Base-by-base conservation (phyloP, 2,888 invertebrate species). In the Onchidella celtica region DNA sequence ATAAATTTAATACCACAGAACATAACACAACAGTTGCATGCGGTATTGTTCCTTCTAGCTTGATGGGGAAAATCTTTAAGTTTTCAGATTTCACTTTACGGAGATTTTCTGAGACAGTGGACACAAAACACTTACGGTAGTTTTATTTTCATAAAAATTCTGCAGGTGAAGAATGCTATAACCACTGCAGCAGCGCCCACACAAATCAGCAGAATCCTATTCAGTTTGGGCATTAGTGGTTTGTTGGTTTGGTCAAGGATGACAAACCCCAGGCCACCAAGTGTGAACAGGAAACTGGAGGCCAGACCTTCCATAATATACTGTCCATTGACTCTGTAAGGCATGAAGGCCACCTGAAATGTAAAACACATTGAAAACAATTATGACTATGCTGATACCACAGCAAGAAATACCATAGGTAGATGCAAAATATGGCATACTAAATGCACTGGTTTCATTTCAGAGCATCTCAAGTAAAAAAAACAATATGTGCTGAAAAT, bases 261-360 rank as follows among this genome's bases (percentile, higher is more conserved):
- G 32, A 99, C 97, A 93, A 99, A 99, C 9, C 99, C 99, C 40
- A 99, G 94, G 0, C 99, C 99, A 65, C 99, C 99, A 83, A 99
- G 95, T 0, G 98, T 97, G 93, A 99, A 99, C 32, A 99, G 95
- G 92, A 99, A 99, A 93, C 98, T 98, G 17, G 99, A 97, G 0
- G 99, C 99, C 84, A 99, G 94, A 0, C 99, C 99, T 94, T 99
- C 99, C 98, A 99, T 98, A 80, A 99, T 99, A 92, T 99, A 99
- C 93, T 99, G 99, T 0, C 99, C 99, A 94, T 99, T 99, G 0
- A 99, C 98, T 87, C 99, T 95, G 93, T 98, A 98, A 0, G 98
- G 98, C 98, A 99, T 98, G 92, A 99, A 99, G 0, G 99, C 99
- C 6, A 98, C 96, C 96, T 96, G 91, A 73, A 79, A n/a, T n/a